Evolutionary conservation across 2,113 vertebrate genomes (phyloP).

Genomic region (Morone chrysops): DNA sequence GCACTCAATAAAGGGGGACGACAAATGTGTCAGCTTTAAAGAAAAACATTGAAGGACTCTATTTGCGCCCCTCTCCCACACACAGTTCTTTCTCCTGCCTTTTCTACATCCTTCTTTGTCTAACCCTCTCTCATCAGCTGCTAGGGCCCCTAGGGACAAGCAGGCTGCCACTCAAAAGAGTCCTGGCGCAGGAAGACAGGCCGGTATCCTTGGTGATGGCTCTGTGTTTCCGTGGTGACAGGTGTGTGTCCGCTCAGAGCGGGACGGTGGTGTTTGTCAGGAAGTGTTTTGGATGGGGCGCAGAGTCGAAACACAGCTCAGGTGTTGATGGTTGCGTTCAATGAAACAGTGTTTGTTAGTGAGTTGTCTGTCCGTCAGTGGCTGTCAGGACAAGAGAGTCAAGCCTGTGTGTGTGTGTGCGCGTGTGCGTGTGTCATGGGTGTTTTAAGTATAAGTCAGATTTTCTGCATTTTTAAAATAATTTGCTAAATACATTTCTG

Average conservation of each 20-base stretch:
- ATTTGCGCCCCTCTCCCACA: conserved; percentile 41
- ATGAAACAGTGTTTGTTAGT: conserved; percentile 55
- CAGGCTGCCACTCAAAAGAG: conserved; percentile 57
- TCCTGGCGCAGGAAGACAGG: conserved; percentile 71
- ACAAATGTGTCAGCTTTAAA: conserved; percentile 43
- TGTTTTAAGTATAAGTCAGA: background rate
- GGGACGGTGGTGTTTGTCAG: conserved; percentile 74
- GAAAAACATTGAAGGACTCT: conserved; percentile 28
- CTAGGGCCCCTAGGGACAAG: conserved; percentile 70
- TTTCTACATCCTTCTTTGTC: conserved; percentile 68
- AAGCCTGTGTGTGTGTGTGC: background rate
- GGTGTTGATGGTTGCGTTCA: conserved; percentile 76
- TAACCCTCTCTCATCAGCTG: conserved; percentile 72
- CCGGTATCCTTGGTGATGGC: conserved; percentile 74
- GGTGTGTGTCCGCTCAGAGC: conserved; percentile 78
- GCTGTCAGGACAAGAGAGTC: conserved; percentile 43
- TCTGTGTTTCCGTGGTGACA: conserved; percentile 77
- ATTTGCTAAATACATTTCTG: background rate
- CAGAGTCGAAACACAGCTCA: conserved; percentile 68
- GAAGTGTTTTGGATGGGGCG: conserved; percentile 71
- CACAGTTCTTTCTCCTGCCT: conserved; percentile 36
- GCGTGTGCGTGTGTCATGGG: background rate
- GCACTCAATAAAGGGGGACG: conserved; percentile 30
- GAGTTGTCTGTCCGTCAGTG: conserved; percentile 64
- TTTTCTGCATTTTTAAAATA: background rate